These are phyloP conservation scores for Noturus placidus DNA, from an alignment of 2,113 vertebrate species.

Conservation along the genomic window DNA sequence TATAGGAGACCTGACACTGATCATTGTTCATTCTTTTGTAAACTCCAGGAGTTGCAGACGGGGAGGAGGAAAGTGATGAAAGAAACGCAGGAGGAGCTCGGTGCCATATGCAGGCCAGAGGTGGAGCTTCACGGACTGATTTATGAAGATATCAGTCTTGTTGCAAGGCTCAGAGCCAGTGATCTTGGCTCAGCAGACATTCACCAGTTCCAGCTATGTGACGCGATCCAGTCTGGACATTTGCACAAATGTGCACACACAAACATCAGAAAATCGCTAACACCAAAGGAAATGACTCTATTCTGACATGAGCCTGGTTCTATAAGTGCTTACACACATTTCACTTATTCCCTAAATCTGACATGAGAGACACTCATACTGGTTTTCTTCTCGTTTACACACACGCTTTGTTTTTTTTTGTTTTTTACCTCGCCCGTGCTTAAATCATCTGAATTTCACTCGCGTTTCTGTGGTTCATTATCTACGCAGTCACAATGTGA, in stretches of 20 bases:
- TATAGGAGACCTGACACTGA: background rate
- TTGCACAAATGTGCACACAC: constrained; percentile 20
- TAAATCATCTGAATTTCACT: background rate
- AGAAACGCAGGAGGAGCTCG: constrained; percentile 25
- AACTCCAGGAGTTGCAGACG: background rate
- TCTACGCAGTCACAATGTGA: background rate
- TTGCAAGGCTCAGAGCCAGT: constrained; percentile 49
- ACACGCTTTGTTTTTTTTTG: background rate
- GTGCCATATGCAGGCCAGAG: constrained; percentile 54
- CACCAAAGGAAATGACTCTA: constrained; percentile 40
- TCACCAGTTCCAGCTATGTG: constrained; percentile 39
- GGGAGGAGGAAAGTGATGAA: constrained; percentile 19
- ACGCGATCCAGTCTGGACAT: constrained; percentile 45
- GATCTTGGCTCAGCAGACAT: constrained; percentile 48
- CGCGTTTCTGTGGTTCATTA: constrained; percentile 8
- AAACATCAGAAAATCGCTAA: constrained; percentile 7
- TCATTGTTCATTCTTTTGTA: constrained; percentile 9
- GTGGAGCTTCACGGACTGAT: constrained; percentile 54
- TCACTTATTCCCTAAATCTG: background rate
- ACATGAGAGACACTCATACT: background rate
- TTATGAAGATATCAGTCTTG: constrained; percentile 57
- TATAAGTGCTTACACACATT: background rate
- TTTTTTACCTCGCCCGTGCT: background rate
- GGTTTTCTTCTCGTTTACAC: background rate
- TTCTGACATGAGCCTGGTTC: constrained; percentile 6